phyloP scores from a whole-genome alignment of 2,888 invertebrate species.

The Atrina japonica region DNA sequence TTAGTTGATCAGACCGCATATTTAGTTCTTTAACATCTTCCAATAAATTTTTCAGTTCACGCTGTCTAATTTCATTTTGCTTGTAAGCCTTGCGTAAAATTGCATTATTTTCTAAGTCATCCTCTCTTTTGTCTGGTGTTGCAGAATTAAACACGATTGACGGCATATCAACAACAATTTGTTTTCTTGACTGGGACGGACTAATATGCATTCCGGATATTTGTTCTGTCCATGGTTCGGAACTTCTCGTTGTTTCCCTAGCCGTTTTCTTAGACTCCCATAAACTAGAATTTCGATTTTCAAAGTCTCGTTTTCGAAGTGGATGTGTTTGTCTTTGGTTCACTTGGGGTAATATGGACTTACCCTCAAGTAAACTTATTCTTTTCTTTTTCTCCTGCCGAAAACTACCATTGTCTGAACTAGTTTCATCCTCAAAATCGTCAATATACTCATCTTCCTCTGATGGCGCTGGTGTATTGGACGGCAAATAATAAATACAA shows the following conservation, averaged over 20 bases:
- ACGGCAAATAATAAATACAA: constrained; percentile 64
- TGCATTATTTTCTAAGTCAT: constrained; percentile 20
- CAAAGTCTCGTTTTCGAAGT: background rate
- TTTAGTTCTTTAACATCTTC: constrained; percentile 73
- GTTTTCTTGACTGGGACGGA: constrained; percentile 31
- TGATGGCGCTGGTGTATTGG: constrained; percentile 46
- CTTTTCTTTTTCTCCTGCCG: constrained; percentile 28
- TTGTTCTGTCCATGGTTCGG: background rate
- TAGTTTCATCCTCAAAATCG: constrained; percentile 9
- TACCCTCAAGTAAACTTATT: constrained; percentile 29
- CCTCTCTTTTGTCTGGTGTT: constrained; percentile 51
- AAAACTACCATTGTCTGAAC: constrained; percentile 20
- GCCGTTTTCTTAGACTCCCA: background rate
- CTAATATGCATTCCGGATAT: background rate
- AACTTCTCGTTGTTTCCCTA: background rate
- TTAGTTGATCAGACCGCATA: constrained; percentile 55
- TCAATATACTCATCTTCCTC: constrained; percentile 28
- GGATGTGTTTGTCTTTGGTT: background rate
- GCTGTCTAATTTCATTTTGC: constrained; percentile 68
- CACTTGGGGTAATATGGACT: constrained; percentile 9
- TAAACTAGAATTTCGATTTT: background rate
- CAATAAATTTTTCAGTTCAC: constrained; percentile 67
- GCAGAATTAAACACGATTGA: constrained; percentile 67
- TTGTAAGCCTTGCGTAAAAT: constrained; percentile 62
- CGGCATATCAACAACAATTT: constrained; percentile 71